These are phyloP conservation scores for Salvelinus alpinus DNA, from an alignment of 2,113 vertebrate genomes.

Conservation along the genomic window DNA sequence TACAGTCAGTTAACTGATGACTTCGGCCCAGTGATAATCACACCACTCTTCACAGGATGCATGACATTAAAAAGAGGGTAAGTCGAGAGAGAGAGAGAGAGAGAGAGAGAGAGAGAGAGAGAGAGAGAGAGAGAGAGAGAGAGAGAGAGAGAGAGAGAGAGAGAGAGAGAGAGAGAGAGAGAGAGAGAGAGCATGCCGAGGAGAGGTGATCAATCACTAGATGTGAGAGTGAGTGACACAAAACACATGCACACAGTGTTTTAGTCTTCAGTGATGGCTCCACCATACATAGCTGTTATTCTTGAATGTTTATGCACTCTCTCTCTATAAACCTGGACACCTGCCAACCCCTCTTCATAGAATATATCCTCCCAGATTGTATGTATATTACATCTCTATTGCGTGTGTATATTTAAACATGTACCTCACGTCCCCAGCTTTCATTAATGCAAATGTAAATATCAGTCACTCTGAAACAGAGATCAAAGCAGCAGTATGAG, in stretches of 20 bases:
- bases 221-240: not conserved
- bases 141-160: conserved; percentile 38
- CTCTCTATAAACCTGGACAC: not conserved
- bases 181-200: conserved; percentile 8
- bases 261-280: too few species aligned
- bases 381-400: not conserved
- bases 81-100: conserved; percentile 54
- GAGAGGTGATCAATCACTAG: conserved; percentile 66
- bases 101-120: too few species aligned
- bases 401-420: conserved; percentile 1
- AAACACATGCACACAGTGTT: too few species aligned
- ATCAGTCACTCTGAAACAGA: too few species aligned
- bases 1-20: conserved; percentile 48
- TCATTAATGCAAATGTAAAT: too few species aligned
- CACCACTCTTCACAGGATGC: conserved; percentile 57
- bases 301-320: too few species aligned
- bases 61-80: conserved; percentile 60
- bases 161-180: not conserved
- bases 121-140: conserved; percentile 12
- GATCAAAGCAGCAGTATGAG: not conserved
- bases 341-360: not conserved
- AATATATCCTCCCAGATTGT: not conserved
- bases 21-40: conserved; percentile 59
- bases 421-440: not conserved
- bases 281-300: too few species aligned